phyloP scores from a whole-genome alignment of 2,888 invertebrate genomes.

The Diplolepis rosae region DNA sequence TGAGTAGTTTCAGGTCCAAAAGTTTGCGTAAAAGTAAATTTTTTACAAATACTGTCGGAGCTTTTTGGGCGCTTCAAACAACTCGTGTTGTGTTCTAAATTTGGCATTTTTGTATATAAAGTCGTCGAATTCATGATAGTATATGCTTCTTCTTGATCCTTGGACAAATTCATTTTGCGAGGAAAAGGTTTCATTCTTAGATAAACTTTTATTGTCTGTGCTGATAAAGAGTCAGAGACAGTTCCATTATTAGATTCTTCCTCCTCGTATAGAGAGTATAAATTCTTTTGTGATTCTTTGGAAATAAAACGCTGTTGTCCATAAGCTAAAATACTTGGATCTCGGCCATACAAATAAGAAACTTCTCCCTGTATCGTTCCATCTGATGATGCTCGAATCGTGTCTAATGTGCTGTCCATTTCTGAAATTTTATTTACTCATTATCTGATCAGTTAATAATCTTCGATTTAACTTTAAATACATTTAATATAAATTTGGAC shows the following conservation, averaged over 20 bases:
- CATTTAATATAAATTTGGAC: too few species aligned
- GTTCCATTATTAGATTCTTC: slow-evolving; percentile 16
- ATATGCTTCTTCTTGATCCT: slow-evolving; percentile 70
- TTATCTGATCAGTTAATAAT: too few species aligned
- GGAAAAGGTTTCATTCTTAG: slow-evolving; percentile 77
- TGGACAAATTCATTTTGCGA: slow-evolving; percentile 53
- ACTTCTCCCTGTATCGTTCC: slow-evolving; percentile 12
- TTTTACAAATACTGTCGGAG: slow-evolving; percentile 58
- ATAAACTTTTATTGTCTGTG: slow-evolving; percentile 75
- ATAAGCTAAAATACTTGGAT: slow-evolving; percentile 68
- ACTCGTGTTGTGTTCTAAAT: slow-evolving; percentile 58
- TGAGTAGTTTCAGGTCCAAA: slow-evolving; percentile 68
- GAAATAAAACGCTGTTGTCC: slow-evolving; percentile 57
- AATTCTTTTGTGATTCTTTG: slow-evolving; percentile 58
- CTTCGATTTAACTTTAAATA: neutral
- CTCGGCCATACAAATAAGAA: slow-evolving; percentile 66
- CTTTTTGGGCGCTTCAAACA: slow-evolving; percentile 56
- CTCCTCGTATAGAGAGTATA: slow-evolving; percentile 58
- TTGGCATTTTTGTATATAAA: slow-evolving; percentile 74
- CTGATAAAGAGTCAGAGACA: slow-evolving; percentile 13
- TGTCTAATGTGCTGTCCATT: slow-evolving; percentile 20
- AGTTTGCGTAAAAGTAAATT: slow-evolving; percentile 67
- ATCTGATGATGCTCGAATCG: slow-evolving; percentile 15
- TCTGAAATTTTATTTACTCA: neutral
- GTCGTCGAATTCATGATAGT: slow-evolving; percentile 73